These are phyloP conservation scores for Isurus oxyrinchus DNA, from an alignment of 2,113 vertebrate genomes.

Conservation along the genomic window DNA sequence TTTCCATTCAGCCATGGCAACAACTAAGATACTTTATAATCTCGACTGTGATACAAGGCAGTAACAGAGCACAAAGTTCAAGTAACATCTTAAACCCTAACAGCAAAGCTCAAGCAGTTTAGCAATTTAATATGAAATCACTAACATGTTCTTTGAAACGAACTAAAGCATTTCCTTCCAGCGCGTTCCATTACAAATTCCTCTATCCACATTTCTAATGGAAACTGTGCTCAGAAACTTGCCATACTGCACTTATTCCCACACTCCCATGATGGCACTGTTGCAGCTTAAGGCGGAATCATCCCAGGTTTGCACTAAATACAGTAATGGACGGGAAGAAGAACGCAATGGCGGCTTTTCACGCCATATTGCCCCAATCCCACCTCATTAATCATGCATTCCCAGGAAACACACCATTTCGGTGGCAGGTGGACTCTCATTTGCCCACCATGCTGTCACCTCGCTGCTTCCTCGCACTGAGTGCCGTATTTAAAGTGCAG, in stretches of 20 bases:
- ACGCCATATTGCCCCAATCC: too few species aligned
- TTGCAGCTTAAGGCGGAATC: too few species aligned
- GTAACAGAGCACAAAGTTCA: neutral
- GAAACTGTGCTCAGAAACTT: neutral
- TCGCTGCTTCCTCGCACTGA: too few species aligned
- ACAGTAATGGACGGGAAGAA: too few species aligned
- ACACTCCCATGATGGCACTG: neutral
- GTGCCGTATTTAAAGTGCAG: too few species aligned
- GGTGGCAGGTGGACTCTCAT: too few species aligned
- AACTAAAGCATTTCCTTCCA: neutral
- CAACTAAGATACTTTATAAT: neutral
- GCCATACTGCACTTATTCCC: neutral
- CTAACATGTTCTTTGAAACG: neutral
- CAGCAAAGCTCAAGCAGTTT: neutral
- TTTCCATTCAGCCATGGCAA: neutral
- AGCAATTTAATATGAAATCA: neutral
- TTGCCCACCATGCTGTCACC: too few species aligned
- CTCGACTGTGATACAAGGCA: neutral
- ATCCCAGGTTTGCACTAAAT: too few species aligned
- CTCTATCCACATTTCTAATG: neutral
- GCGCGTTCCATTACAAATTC: neutral
- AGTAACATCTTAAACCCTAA: neutral
- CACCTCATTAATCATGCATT: too few species aligned
- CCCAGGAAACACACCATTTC: too few species aligned
- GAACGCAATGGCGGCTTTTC: too few species aligned